phyloP scores from a whole-genome alignment of 35 echinoderm and acorn worm genomes.

The Stichopus chloronotus region DNA sequence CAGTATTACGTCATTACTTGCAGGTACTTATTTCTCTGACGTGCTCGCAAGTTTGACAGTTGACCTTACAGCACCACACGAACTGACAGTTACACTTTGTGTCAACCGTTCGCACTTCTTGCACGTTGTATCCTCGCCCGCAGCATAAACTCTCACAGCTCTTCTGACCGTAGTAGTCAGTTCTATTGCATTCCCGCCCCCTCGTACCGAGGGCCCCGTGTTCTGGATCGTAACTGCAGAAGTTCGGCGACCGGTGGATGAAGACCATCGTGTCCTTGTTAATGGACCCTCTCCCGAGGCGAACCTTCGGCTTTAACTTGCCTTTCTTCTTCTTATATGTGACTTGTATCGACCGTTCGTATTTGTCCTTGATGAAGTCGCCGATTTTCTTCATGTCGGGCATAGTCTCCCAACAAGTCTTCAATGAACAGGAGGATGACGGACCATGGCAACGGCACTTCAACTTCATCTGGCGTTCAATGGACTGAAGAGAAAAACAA shows the following conservation, averaged over 20 bases:
- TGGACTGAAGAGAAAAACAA: constrained; percentile 53
- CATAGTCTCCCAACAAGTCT: constrained; percentile 85
- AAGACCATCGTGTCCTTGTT: constrained; percentile 53
- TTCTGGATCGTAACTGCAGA: constrained; percentile 25
- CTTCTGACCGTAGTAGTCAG: constrained; percentile 26
- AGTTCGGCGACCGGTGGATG: constrained; percentile 45
- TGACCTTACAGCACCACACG: constrained; percentile 74
- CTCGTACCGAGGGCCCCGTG: constrained; percentile 50
- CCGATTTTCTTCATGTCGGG: constrained; percentile 65
- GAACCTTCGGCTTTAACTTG: constrained; percentile 30
- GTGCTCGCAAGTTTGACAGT: constrained; percentile 63
- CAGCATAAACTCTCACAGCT: constrained; percentile 59
- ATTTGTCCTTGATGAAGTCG: constrained; percentile 68
- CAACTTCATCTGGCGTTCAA: constrained; percentile 60
- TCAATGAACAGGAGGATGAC: constrained; percentile 70
- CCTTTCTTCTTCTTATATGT: constrained; percentile 27
- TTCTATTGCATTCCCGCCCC: constrained; percentile 66
- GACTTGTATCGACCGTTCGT: constrained; percentile 24
- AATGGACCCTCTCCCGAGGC: neutral
- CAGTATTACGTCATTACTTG: constrained; percentile 23
- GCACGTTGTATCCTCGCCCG: constrained; percentile 65
- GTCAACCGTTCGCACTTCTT: constrained; percentile 45
- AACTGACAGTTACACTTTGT: constrained; percentile 63
- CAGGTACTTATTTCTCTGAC: constrained; percentile 60
- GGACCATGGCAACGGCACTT: constrained; percentile 79